These are phyloP conservation scores for Bradypodion ventrale DNA, from an alignment of 2,797 vertebrate genomes.

Conservation along the genomic window DNA sequence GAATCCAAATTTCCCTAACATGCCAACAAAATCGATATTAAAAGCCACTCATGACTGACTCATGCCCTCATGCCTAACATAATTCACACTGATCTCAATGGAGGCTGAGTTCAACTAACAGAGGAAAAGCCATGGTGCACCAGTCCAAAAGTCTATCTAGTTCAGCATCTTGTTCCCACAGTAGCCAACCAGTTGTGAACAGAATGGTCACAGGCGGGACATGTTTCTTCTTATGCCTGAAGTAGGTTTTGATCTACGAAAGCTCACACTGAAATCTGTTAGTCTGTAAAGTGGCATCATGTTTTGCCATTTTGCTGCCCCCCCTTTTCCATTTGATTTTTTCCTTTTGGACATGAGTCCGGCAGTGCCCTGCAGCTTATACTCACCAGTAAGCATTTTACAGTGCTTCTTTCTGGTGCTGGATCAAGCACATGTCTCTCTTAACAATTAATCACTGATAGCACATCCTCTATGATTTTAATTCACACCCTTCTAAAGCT, in stretches of 20 bases:
- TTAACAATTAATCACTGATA: not conserved
- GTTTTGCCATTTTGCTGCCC: too few relatives aligned
- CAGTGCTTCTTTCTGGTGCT: not conserved
- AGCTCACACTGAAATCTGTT: too few relatives aligned
- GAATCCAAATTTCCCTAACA: not conserved
- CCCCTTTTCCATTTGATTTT: too few relatives aligned
- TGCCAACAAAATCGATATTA: not conserved
- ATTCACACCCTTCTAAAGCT: not conserved
- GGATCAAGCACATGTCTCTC: not conserved
- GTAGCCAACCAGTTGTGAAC: too few relatives aligned
- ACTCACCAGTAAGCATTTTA: not conserved
- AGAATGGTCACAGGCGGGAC: too few relatives aligned
- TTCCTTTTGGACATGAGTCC: not conserved
- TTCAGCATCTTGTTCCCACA: not conserved
- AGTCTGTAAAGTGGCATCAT: too few relatives aligned
- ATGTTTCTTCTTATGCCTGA: too few relatives aligned
- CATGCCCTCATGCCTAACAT: not conserved
- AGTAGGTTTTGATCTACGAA: too few relatives aligned
- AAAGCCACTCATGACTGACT: not conserved
- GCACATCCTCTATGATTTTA: not conserved
- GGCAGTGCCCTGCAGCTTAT: not conserved
- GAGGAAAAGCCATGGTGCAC: not conserved
- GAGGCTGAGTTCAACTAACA: too few relatives aligned
- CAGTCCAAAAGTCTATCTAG: not conserved
- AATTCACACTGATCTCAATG: too few relatives aligned